phyloP scores from a whole-genome alignment of 1,140 invertebrate species.

The Lucilia sericata region DNA sequence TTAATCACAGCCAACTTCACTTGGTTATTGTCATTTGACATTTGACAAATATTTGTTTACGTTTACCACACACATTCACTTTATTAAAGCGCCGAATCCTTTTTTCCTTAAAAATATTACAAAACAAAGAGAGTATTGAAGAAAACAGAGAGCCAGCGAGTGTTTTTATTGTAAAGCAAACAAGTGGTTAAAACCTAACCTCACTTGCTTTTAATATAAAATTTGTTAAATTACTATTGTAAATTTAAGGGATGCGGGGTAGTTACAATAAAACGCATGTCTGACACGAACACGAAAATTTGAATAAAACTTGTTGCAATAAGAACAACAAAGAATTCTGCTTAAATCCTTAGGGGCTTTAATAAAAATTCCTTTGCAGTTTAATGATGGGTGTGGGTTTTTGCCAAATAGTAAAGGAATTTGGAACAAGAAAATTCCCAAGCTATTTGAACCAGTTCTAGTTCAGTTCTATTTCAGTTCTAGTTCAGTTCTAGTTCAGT shows the following conservation, averaged over 20 bases:
- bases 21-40: not conserved
- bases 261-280: not conserved
- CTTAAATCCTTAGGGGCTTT: not conserved
- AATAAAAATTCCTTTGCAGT: not conserved
- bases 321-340: not conserved
- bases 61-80: not conserved
- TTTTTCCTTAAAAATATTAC: not conserved
- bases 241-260: not conserved
- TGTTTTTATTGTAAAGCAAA: constrained; percentile 23
- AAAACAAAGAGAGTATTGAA: not conserved
- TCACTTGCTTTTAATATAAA: not conserved
- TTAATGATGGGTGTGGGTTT: not conserved
- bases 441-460: too few relatives aligned
- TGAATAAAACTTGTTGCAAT: constrained; percentile 41
- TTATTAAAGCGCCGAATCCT: constrained; percentile 29
- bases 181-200: constrained; percentile 37
- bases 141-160: not conserved
- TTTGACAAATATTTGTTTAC: not conserved
- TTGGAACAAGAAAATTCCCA: not conserved
- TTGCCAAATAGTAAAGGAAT: not conserved
- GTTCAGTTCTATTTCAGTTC: too few relatives aligned
- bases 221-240: not conserved
- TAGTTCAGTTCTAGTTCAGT: too few relatives aligned
- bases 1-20: constrained; percentile 26
- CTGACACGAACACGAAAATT: not conserved